Conservation (phyloP, 2,797 vertebrate genomes). For the Lepus townsendii region DNA sequence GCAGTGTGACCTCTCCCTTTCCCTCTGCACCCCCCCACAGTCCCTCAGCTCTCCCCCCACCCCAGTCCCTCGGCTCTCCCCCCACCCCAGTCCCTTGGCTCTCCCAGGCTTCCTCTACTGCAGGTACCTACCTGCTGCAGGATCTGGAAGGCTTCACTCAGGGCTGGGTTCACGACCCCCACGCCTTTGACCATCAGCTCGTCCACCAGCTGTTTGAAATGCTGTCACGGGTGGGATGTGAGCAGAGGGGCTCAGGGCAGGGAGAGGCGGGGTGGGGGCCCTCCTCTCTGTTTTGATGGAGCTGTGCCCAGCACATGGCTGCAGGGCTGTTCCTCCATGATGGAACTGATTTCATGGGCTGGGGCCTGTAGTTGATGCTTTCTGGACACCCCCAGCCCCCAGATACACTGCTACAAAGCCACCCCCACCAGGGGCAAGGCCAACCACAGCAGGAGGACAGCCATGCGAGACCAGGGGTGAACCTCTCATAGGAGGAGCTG, state of each 20-base stretch:
- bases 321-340: neutral
- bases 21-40: fast-evolving
- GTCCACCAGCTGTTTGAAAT: slow-evolving; percentile 96
- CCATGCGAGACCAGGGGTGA: too few relatives aligned
- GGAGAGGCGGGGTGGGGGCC: neutral
- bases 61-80: neutral
- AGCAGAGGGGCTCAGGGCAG: neutral
- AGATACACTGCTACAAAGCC: neutral
- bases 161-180: slow-evolving; percentile 94
- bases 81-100: neutral
- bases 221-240: slow-evolving; percentile 86
- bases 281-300: neutral
- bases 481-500: neutral
- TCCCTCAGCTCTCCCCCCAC: neutral
- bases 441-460: neutral
- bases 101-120: fast-evolving
- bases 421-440: too few relatives aligned
- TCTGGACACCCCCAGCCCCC: neutral
- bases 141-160: slow-evolving; percentile 96
- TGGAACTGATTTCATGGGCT: neutral
- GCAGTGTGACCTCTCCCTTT: fast-evolving
- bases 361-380: neutral
- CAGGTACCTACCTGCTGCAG: slow-evolving; percentile 95
- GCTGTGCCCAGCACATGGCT: too few relatives aligned
- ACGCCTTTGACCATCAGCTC: slow-evolving; percentile 96